Conservation (phyloP, 2,888 invertebrate genomes). For the Oasisia sp. region DNA sequence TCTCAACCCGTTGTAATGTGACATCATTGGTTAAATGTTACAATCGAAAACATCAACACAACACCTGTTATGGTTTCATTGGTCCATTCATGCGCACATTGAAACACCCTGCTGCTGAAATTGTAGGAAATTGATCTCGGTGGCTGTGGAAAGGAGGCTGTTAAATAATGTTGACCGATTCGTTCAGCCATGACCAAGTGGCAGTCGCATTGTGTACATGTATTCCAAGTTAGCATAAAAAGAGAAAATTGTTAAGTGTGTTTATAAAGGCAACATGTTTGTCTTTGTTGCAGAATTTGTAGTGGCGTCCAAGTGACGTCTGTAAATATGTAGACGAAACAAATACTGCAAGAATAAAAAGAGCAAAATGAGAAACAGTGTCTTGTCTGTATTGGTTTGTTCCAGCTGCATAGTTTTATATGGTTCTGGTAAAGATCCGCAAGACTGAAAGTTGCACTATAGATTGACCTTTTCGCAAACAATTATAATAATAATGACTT, state of each 20-base stretch:
- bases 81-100: background rate
- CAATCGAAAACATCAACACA: background rate
- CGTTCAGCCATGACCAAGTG: background rate
- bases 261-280: background rate
- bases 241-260: background rate
- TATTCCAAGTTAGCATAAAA: background rate
- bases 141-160: background rate
- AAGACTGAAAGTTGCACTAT: no score
- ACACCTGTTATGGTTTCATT: background rate
- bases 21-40: background rate
- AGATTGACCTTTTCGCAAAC: no score
- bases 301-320: background rate
- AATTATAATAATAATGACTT: no score
- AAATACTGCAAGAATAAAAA: conserved; percentile 17
- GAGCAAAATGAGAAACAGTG: background rate
- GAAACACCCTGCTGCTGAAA: conserved; percentile 8
- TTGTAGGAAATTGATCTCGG: background rate
- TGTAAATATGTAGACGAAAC: background rate
- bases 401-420: no score
- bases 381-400: background rate
- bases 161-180: background rate
- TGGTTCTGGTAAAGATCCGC: no score
- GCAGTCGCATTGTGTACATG: background rate
- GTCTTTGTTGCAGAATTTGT: background rate
- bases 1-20: background rate